A percentile compares a stretch with the other conserved stretches of the same genome.
phyloP scores from a whole-genome alignment of 2,113 vertebrate genomes.

The Jacana jacana region DNA sequence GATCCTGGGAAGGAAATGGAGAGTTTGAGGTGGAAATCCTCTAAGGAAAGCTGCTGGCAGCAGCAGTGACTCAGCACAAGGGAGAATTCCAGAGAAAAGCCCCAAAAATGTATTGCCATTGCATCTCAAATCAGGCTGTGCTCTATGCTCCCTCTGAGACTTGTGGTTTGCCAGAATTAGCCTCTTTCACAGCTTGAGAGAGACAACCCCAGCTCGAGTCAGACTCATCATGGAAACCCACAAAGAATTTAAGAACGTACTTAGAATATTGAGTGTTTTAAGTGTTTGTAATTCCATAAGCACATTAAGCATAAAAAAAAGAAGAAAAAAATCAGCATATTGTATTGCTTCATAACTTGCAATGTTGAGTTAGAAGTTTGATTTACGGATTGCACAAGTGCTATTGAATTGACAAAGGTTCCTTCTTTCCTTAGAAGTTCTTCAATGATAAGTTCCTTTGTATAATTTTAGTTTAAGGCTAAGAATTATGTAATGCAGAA shows the following conservation, averaged over 20 bases:
- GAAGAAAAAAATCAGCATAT: background rate
- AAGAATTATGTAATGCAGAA: background rate
- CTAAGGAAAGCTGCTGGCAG: background rate
- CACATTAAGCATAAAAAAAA: background rate
- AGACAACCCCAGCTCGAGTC: background rate
- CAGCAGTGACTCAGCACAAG: background rate
- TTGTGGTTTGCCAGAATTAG: background rate
- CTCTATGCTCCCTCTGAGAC: background rate
- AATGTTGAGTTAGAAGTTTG: background rate
- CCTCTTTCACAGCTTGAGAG: background rate
- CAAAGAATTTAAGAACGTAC: background rate
- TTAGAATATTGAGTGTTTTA: background rate
- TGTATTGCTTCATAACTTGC: background rate
- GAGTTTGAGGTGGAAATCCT: background rate
- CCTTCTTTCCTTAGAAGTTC: background rate
- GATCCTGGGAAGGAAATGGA: background rate
- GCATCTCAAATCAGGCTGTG: background rate
- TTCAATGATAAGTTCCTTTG: background rate
- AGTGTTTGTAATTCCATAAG: background rate
- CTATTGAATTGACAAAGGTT: background rate
- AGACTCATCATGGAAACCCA: background rate
- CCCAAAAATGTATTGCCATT: rapidly evolving
- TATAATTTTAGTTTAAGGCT: background rate
- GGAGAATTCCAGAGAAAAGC: background rate
- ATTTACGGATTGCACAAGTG: background rate